These are phyloP conservation scores for Cenopis cana DNA, from an alignment of 2,888 invertebrate genomes.

Conservation along the genomic window DNA sequence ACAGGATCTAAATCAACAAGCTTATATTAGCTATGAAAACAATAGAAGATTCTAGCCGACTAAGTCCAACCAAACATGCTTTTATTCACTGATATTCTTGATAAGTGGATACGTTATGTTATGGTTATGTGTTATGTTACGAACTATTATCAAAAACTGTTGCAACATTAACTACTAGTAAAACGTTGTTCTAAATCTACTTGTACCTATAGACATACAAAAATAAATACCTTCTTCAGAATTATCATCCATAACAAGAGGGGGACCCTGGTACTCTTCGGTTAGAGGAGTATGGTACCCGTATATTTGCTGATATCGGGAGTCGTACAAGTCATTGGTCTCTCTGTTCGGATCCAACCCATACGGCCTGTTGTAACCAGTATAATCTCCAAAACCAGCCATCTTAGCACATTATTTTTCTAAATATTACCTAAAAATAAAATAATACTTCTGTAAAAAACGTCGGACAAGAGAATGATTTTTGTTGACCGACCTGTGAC, in stretches of 20 bases:
- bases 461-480: conserved; percentile 21
- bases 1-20: not conserved
- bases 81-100: too few species aligned
- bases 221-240: conserved; percentile 72
- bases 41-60: not conserved
- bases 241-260: conserved; percentile 77
- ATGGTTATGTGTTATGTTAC: too few species aligned
- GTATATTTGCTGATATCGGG: conserved; percentile 81
- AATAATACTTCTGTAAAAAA: conserved; percentile 40
- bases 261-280: conserved; percentile 81
- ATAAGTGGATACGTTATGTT: not conserved
- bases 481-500: conserved; percentile 19
- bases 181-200: too few species aligned
- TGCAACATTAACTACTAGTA: not conserved
- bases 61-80: not conserved
- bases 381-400: conserved; percentile 81
- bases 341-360: conserved; percentile 78
- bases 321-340: conserved; percentile 78
- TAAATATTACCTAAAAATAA: conserved; percentile 41
- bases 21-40: too few species aligned
- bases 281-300: conserved; percentile 79
- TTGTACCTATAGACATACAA: too few species aligned
- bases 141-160: not conserved
- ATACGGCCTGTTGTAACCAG: conserved; percentile 75
- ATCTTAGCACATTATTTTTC: conserved; percentile 55